Evolutionary conservation across 2,113 vertebrate species (phyloP).

Genomic region (Gnathochromis pfefferi): DNA sequence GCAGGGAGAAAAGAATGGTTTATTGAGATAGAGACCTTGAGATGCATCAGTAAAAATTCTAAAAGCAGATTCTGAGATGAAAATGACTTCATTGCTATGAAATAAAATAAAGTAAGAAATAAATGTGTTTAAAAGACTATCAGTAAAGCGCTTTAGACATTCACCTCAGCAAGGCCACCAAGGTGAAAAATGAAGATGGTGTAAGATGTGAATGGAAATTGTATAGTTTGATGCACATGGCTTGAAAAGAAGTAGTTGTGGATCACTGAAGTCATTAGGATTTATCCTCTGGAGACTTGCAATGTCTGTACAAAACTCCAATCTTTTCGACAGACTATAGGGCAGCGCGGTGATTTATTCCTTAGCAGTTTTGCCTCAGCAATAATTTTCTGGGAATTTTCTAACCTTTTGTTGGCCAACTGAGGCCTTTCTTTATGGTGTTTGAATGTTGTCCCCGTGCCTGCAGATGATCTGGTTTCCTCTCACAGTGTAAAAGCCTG

Average conservation of each 20-base stretch:
- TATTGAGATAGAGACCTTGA: constrained; percentile 4
- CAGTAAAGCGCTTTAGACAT: not conserved
- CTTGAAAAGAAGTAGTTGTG: not conserved
- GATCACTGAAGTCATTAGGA: not conserved
- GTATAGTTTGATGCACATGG: not conserved
- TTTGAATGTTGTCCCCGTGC: not conserved
- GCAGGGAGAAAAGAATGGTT: not conserved
- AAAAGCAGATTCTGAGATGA: not conserved
- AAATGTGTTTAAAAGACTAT: not conserved
- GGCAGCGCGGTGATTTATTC: not conserved
- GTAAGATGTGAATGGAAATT: not conserved
- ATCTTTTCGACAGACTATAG: not conserved
- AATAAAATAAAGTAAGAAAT: not conserved
- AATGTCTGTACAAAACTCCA: not conserved
- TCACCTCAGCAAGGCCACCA: not conserved
- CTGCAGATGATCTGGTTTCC: not conserved
- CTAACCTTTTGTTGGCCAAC: not conserved
- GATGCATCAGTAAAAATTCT: not conserved
- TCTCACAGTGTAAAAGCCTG: not conserved
- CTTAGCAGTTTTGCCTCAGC: not conserved
- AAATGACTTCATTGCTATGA: not conserved
- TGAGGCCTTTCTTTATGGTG: not conserved
- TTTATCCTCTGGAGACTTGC: not conserved
- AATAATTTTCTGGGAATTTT: not conserved
- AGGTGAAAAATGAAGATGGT: not conserved